These are phyloP conservation scores for Hyposmocoma kahamanoa DNA, from an alignment of 1,140 invertebrate genomes.

Conservation along the genomic window DNA sequence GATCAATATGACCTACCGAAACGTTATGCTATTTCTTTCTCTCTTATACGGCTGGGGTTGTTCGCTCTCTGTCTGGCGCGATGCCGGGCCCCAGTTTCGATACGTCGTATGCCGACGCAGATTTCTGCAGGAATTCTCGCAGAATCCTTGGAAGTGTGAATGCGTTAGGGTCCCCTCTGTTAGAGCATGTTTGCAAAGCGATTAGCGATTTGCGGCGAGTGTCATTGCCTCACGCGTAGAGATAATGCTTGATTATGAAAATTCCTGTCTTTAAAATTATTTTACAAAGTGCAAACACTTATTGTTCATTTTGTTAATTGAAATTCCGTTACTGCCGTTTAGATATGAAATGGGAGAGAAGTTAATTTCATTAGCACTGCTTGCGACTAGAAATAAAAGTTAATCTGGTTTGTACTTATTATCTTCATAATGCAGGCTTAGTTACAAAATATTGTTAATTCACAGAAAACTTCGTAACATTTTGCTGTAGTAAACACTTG, in stretches of 20 bases:
- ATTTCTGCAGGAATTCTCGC: conserved; percentile 52
- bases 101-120: conserved; percentile 54
- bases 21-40: conserved; percentile 41
- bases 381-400: background rate
- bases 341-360: background rate
- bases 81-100: conserved; percentile 41
- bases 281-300: conserved; percentile 29
- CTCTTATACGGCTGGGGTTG: conserved; percentile 16
- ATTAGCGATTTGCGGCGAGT: conserved; percentile 44
- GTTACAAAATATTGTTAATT: too few species aligned
- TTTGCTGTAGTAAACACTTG: too few species aligned
- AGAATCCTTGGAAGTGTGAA: conserved; percentile 23
- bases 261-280: conserved; percentile 31
- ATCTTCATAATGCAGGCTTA: background rate
- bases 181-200: conserved; percentile 31
- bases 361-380: background rate
- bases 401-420: background rate
- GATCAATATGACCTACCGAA: conserved; percentile 69
- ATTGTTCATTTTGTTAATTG: conserved; percentile 21
- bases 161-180: conserved; percentile 30
- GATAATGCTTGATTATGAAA: conserved; percentile 39
- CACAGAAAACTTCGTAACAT: too few species aligned
- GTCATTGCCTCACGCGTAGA: conserved; percentile 27
- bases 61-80: conserved; percentile 37
- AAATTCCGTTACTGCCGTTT: conserved; percentile 1